Conservation (phyloP, 2,888 invertebrate genomes). For the Pseudococcus jackbeardsleyi region DNA sequence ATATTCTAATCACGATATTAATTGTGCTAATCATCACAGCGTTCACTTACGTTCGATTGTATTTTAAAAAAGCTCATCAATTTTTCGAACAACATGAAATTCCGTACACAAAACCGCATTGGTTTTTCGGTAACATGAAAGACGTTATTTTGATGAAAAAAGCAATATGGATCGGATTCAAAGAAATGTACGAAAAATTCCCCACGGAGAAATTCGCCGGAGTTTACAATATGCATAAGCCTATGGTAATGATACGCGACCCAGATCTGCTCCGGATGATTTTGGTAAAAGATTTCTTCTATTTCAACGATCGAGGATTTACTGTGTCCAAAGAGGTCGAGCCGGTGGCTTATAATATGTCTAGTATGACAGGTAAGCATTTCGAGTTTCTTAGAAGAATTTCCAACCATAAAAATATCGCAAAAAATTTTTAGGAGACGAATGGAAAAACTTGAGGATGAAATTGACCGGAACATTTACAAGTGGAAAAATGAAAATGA, state of each 20-base stretch:
- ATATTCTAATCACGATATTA: neutral
- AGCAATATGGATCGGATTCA: slow-evolving; percentile 43
- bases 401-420: no score
- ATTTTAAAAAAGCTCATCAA: neutral
- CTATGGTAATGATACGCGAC: slow-evolving; percentile 71
- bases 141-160: slow-evolving; percentile 19
- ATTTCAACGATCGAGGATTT: slow-evolving; percentile 71
- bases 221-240: slow-evolving; percentile 72
- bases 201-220: slow-evolving; percentile 69
- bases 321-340: slow-evolving; percentile 69
- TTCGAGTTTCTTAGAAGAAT: no score
- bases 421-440: slow-evolving; percentile 68
- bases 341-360: slow-evolving; percentile 70
- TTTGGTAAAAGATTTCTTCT: slow-evolving; percentile 72
- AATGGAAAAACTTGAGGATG: slow-evolving; percentile 71
- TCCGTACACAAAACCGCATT: slow-evolving; percentile 34
- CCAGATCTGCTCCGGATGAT: slow-evolving; percentile 72
- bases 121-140: slow-evolving; percentile 62
- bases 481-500: slow-evolving; percentile 72
- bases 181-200: neutral
- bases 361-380: slow-evolving; percentile 70
- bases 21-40: neutral
- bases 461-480: slow-evolving; percentile 72
- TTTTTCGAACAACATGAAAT: slow-evolving; percentile 18
- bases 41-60: neutral